phyloP scores from a whole-genome alignment of 1,140 invertebrate genomes.

The Cheumatopsyche charites region DNA sequence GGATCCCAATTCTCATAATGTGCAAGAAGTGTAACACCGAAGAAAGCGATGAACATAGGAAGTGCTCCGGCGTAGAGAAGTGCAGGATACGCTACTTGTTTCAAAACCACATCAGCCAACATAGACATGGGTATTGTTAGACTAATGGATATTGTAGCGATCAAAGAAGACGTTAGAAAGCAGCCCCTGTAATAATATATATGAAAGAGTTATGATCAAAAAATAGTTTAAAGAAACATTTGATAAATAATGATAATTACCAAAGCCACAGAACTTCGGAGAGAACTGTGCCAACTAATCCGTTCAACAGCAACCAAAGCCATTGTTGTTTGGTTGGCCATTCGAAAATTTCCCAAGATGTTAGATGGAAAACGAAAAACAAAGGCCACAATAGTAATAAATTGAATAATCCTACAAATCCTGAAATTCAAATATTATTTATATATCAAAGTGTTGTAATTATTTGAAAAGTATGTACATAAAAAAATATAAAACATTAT shows the following conservation, averaged over 20 bases:
- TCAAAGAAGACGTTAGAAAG: constrained; percentile 86
- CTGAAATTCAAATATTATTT: constrained; percentile 61
- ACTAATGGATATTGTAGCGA: constrained; percentile 82
- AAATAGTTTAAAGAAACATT: background rate
- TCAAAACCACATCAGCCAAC: constrained; percentile 79
- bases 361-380: constrained; percentile 83
- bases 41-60: constrained; percentile 79
- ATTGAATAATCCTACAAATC: constrained; percentile 88
- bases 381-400: constrained; percentile 83
- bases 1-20: constrained; percentile 90
- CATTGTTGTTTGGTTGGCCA: constrained; percentile 82
- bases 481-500: constrained; percentile 33
- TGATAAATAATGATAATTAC: constrained; percentile 58
- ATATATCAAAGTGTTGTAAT: too few species aligned
- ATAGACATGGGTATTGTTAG: constrained; percentile 86
- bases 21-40: constrained; percentile 75
- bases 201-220: background rate
- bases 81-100: constrained; percentile 73
- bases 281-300: constrained; percentile 84
- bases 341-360: constrained; percentile 77
- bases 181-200: constrained; percentile 74
- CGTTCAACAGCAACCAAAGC: constrained; percentile 80
- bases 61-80: constrained; percentile 81
- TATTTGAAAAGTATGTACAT: background rate
- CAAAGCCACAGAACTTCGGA: constrained; percentile 89